A percentile compares a stretch with the other conserved stretches of the same genome.
These are phyloP conservation scores for Dorcus hopei DNA, from an alignment of 2,888 invertebrate genomes.

Conservation along the genomic window DNA sequence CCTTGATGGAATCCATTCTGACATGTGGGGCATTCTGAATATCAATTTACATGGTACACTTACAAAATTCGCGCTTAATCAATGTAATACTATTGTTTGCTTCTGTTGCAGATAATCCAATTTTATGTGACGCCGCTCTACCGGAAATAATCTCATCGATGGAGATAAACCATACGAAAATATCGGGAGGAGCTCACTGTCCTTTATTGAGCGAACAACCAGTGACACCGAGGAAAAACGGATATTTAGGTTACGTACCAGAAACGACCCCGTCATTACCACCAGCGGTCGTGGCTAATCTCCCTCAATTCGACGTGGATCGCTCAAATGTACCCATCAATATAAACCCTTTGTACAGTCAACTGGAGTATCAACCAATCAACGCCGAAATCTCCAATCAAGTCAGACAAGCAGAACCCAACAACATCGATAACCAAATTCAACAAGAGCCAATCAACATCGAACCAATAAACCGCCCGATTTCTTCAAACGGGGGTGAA, in stretches of 20 bases:
- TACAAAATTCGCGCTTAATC: not conserved
- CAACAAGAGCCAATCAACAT: constrained; percentile 5
- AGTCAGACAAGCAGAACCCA: constrained; percentile 9
- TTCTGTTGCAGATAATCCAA: constrained; percentile 71
- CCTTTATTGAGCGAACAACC: constrained; percentile 45
- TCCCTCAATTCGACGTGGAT: not conserved
- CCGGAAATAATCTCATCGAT: constrained; percentile 68
- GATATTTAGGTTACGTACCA: constrained; percentile 39
- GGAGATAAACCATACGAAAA: constrained; percentile 69
- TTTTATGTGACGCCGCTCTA: constrained; percentile 71
- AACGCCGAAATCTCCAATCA: constrained; percentile 14
- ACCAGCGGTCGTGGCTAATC: not conserved
- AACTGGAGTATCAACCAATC: not conserved
- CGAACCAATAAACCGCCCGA: not conserved
- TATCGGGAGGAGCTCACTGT: constrained; percentile 61
- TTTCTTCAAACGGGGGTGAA: not conserved
- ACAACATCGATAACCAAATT: constrained; percentile 12
- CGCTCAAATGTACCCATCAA: constrained; percentile 7
- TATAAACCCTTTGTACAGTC: constrained; percentile 13
- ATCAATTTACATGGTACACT: constrained; percentile 75
- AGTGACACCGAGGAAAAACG: constrained; percentile 42
- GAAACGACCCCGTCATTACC: constrained; percentile 4
- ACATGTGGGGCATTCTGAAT: constrained; percentile 61
- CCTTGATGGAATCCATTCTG: constrained; percentile 71
- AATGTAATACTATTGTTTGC: not conserved